Evolutionary conservation across 2,113 vertebrate genomes (phyloP).

Genomic region (Caretta caretta): DNA sequence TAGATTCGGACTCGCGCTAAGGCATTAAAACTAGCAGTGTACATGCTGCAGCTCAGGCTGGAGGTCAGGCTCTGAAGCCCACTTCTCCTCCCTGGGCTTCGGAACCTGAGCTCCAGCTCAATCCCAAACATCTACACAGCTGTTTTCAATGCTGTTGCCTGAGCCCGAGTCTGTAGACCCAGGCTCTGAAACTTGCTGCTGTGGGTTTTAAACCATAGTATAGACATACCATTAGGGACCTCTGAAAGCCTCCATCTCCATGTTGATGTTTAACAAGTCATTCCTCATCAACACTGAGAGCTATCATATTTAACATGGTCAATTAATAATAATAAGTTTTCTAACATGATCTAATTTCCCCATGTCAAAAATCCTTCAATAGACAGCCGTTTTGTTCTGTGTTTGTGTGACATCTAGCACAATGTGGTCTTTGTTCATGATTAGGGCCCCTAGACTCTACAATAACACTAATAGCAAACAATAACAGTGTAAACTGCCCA

Average conservation of each 20-base stretch:
- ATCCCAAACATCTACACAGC: background rate
- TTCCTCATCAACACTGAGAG: background rate
- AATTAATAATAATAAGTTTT: background rate
- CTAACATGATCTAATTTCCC: background rate
- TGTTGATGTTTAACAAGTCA: background rate
- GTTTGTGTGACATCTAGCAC: background rate
- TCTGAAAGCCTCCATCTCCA: background rate
- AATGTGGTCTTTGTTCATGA: background rate
- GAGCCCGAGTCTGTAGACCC: background rate
- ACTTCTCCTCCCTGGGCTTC: background rate
- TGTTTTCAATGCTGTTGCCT: fast-evolving
- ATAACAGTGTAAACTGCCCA: background rate
- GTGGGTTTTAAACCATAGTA: background rate
- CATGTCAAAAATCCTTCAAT: background rate
- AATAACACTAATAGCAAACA: background rate
- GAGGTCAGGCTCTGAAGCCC: background rate
- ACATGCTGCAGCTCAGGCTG: background rate
- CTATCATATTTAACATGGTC: background rate
- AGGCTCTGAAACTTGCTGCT: background rate
- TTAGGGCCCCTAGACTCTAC: background rate
- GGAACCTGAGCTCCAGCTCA: background rate
- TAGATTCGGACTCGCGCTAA: background rate
- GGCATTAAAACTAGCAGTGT: background rate
- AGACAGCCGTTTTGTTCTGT: background rate
- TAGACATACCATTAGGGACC: background rate